Evolutionary conservation across 2,797 vertebrate species (phyloP).

Genomic region (Propithecus deckenii): DNA sequence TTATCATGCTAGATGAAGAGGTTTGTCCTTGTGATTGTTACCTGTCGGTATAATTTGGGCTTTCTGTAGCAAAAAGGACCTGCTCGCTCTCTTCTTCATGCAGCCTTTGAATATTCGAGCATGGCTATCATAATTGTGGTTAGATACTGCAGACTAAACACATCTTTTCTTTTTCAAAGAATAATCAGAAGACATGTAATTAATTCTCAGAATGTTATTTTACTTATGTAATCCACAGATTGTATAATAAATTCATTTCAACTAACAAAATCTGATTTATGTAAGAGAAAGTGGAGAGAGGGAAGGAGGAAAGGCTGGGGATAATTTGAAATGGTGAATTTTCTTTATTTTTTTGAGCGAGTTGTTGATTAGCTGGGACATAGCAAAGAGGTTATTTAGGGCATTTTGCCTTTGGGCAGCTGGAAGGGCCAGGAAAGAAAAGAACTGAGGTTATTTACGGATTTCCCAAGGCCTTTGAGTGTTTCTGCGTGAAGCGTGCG

Average conservation of each 20-base stretch:
- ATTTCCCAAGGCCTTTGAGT: background rate
- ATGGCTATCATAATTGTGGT: background rate
- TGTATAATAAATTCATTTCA: background rate
- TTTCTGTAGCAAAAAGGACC: background rate
- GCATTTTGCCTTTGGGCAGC: background rate
- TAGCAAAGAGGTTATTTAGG: background rate
- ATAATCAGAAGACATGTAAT: background rate
- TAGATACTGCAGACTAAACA: background rate
- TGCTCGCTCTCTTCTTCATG: background rate
- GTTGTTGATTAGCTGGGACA: background rate
- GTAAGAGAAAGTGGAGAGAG: background rate
- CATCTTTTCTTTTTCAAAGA: background rate
- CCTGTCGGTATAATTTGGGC: background rate
- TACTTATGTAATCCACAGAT: background rate
- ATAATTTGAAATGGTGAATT: background rate
- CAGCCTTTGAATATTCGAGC: background rate
- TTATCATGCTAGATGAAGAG: background rate
- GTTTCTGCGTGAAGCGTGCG: background rate
- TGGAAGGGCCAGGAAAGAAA: background rate
- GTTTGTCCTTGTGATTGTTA: background rate
- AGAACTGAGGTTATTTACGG: background rate
- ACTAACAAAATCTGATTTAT: background rate
- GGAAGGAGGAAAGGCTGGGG: background rate
- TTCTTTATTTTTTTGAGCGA: constrained; percentile 7
- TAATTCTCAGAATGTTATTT: constrained; percentile 2